Base-by-base conservation (phyloP, 2,888 invertebrate genomes). In the Pachycephus smyrnensis region DNA sequence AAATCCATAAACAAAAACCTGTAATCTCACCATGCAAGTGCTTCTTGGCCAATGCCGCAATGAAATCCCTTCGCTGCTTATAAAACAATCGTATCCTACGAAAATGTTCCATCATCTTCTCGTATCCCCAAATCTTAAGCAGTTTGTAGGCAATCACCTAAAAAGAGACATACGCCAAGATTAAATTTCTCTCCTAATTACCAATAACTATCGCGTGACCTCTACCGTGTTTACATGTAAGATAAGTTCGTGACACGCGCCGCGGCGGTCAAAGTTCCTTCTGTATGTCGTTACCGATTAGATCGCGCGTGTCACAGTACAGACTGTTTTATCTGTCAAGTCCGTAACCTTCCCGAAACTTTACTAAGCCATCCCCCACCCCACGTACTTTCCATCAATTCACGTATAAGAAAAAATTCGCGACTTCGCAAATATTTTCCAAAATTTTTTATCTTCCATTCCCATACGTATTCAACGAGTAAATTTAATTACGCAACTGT, bases 81-180 rank as follows among this genome's bases (percentile, higher is more conserved):
- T 97, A 97, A 86, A 95, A 94, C 2, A 91, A 88, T 35, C 94
- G 92, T 30, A 96, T 94, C 6, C 91, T 90, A 0, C 86, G 88
- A 77, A 95, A 93, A 88, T 96, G 96, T 0, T 92, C 87, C 68
- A 94, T 92, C 31, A 96, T 92, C 2, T 94, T 94, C 0, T 93
- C 91, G 80, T 93, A 93, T 74, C 94, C 94, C 95, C 95, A 95
- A 31, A 90, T 85, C 79, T 92, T 91, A 30, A 95, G 84, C 15
- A 95, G 90, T 82, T 93, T 93, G 83, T 93, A 91, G 11, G 94
- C 86, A 76, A 95, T 89, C 37, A 94, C 93, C 95, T 95, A 89
- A 15, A 91, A 89, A 76, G 73, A 55, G 74, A 68, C 78, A 73
- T 75, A 73, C 69, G 36, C n/a, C 75, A 31, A 33, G 23, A 36